Conservation (phyloP, 2,797 vertebrate genomes). For the Luscinia luscinia region DNA sequence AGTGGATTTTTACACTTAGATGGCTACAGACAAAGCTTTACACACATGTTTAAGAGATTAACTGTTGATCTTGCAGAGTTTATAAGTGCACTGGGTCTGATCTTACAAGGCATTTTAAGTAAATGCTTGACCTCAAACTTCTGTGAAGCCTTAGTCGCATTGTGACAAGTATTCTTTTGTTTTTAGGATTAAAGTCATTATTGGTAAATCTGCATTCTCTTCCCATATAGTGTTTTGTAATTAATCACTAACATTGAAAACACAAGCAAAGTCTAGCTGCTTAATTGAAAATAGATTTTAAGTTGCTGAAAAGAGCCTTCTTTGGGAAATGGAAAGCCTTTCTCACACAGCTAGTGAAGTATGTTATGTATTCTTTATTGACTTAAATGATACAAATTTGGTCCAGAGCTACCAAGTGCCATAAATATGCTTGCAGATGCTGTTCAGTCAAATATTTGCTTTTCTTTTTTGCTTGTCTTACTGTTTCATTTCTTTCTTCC, state of each 20-base stretch:
- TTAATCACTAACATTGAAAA: slow-evolving; percentile 7
- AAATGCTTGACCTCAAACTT: slow-evolving; percentile 27
- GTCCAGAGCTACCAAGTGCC: not conserved
- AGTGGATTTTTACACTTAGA: slow-evolving; percentile 6
- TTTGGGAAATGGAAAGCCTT: not conserved
- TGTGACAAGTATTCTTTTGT: not conserved
- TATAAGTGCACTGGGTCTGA: not conserved
- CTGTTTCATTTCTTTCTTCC: not conserved
- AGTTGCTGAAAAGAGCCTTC: not conserved
- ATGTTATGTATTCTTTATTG: not conserved
- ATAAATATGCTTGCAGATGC: not conserved
- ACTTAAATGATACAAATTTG: not conserved
- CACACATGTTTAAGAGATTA: not conserved
- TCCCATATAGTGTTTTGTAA: not conserved
- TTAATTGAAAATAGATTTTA: not conserved
- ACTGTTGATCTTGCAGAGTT: not conserved
- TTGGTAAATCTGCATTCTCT: slow-evolving; percentile 14
- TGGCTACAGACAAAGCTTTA: slow-evolving; percentile 19
- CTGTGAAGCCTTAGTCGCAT: not conserved
- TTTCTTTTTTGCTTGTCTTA: not conserved
- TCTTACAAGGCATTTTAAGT: slow-evolving; percentile 33
- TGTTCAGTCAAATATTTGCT: not conserved
- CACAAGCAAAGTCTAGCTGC: not conserved
- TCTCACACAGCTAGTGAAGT: not conserved
- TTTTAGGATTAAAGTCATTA: not conserved